A percentile compares a stretch with the other conserved stretches of the same genome.
phyloP scores from a whole-genome alignment of 2,797 vertebrate species.

The Streptopelia turtur region DNA sequence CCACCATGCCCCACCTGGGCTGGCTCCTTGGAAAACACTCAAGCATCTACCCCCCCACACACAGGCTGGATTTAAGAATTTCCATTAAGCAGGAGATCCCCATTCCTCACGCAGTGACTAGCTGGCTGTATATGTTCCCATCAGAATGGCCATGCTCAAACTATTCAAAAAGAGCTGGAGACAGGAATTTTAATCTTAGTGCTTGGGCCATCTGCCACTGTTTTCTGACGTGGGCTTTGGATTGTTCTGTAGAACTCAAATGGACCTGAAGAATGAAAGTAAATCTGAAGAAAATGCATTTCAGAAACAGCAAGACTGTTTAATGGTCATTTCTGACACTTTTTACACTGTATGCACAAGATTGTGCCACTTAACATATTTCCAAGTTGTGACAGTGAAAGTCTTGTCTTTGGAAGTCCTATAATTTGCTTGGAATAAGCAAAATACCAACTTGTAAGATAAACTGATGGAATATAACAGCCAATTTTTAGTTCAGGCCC shows the following conservation, averaged over 20 bases:
- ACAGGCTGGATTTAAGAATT: neutral
- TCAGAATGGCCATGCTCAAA: neutral
- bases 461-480: neutral
- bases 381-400: neutral
- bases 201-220: neutral
- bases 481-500: neutral
- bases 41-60: neutral
- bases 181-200: neutral
- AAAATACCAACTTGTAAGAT: neutral
- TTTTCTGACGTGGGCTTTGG: neutral
- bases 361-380: neutral
- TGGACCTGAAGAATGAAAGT: neutral
- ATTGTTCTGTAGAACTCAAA: neutral
- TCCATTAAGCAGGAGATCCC: neutral
- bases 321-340: neutral
- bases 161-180: neutral
- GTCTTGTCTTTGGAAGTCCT: neutral
- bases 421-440: neutral
- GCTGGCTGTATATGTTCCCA: neutral
- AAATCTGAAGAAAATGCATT: neutral
- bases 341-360: neutral
- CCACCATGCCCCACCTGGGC: fast-evolving
- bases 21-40: neutral
- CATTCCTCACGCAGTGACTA: neutral
- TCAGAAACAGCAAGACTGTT: neutral